These are phyloP conservation scores for Clunio marinus DNA, from an alignment of 2,888 invertebrate species.

Conservation along the genomic window DNA sequence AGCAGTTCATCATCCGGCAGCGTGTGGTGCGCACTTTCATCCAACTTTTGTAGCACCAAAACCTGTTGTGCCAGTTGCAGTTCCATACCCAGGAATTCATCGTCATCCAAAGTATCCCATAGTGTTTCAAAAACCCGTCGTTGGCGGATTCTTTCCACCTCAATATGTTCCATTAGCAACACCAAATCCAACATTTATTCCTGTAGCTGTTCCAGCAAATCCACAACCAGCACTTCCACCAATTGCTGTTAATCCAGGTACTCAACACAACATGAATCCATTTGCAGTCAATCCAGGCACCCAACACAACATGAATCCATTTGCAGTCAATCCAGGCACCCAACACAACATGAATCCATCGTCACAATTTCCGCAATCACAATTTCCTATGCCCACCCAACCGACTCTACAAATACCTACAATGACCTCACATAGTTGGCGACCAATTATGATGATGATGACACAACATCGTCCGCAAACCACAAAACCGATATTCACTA, in stretches of 20 bases:
- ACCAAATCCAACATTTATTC: constrained; percentile 14
- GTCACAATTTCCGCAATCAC: no score
- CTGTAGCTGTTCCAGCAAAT: background rate
- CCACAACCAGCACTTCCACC: background rate
- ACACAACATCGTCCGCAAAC: background rate
- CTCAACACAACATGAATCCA: background rate
- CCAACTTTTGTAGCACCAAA: background rate
- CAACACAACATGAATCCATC: background rate
- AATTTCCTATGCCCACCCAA: background rate
- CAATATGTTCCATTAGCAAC: background rate
- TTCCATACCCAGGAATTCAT: constrained; percentile 18
- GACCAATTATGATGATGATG: constrained; percentile 1
- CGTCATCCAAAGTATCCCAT: constrained; percentile 24
- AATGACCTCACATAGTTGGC: constrained; percentile 1
- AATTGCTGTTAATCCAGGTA: background rate
- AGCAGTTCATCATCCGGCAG: background rate
- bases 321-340: background rate
- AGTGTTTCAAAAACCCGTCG: background rate
- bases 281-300: background rate
- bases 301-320: background rate
- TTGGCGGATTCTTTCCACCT: background rate
- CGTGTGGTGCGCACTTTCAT: background rate
- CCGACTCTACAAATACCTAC: background rate
- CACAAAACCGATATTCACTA: constrained; percentile 14
- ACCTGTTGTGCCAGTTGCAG: constrained; percentile 23